A percentile compares a stretch with the other conserved stretches of the same genome.
These are phyloP conservation scores for Phenganax stokvisi DNA, from an alignment of 92 coral and sea anemone genomes.

Conservation along the genomic window DNA sequence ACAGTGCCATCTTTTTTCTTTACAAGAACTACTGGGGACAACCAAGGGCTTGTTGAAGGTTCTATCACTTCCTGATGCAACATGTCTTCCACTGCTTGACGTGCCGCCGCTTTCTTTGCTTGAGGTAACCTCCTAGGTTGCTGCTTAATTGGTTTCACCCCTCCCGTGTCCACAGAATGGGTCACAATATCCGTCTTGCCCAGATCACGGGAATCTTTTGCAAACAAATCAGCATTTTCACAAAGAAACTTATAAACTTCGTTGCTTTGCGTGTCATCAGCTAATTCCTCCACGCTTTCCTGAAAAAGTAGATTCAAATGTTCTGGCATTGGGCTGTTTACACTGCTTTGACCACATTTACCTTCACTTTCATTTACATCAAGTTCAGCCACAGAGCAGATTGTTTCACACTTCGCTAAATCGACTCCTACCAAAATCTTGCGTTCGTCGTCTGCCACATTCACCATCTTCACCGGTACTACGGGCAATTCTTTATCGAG, in stretches of 20 bases:
- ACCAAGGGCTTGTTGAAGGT: constrained; percentile 29
- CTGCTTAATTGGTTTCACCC: background rate
- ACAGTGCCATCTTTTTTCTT: constrained; percentile 29
- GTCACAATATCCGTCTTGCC: background rate
- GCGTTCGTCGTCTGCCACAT: constrained; percentile 29
- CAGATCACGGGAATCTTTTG: background rate
- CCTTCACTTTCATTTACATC: background rate
- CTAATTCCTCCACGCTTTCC: background rate
- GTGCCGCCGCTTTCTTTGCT: constrained; percentile 1
- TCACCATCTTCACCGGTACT: constrained; percentile 38
- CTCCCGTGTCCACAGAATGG: background rate
- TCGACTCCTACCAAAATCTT: constrained; percentile 12
- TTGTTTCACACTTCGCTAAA: constrained; percentile 38
- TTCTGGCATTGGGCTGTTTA: background rate
- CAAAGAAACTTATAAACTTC: background rate
- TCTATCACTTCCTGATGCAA: constrained; percentile 12
- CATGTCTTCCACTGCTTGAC: constrained; percentile 27
- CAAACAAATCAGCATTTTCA: constrained; percentile 7
- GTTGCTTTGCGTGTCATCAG: background rate
- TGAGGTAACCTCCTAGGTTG: constrained; percentile 14
- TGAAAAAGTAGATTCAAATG: background rate
- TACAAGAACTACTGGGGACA: constrained; percentile 13
- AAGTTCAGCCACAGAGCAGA: background rate
- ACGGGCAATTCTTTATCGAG: constrained; percentile 10
- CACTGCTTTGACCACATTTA: background rate